Base-by-base conservation (phyloP, 1,140 invertebrate species). In the Heliconius hewitsoni region DNA sequence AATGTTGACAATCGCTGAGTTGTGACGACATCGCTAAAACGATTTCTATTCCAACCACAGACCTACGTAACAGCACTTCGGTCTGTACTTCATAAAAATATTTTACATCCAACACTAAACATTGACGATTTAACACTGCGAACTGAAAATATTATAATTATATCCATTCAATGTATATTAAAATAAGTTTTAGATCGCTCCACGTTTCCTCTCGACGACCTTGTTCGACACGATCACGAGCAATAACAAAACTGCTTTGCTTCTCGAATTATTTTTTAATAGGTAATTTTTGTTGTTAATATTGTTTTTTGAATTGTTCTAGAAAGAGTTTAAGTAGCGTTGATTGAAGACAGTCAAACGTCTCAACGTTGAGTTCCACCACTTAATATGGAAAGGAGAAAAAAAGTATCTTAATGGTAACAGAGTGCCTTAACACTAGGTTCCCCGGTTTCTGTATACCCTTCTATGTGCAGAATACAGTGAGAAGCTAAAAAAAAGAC, bases 211-310 rank as follows among this genome's bases (percentile, higher is more conserved):
- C 78, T 52, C 74, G 42, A 73, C 80, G 80, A 78, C 80, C 82
- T 83, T 82, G 82, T 37, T 78, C 73, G 78, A 79, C 71, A 66
- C 77, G 76, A 76, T 34, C 78, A 71, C 79, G 81, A 82, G 79
- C 80, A 84, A 86, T 83, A 86, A 86, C 84, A 87, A 86, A 87
- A 89, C 71, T 88, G 79, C 85, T 87, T 86, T 86, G 81, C 77
- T 81, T 84, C 78, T 81, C 77, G 78, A 84, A 81, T 83, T 85
- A 78, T 82, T 87, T 85, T 82, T 84, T 80, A 81, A 72, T 27
- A 77, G 76, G 70, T 78, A 82, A 80, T 82, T 80, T 71, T 76
- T 76, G 78, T 77, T 81, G 77, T 73, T 78, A 34, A 30, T 78
- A 74, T 70, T 66, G 77, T 50, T 75, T 84, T 46, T 84, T 81